Conservation (phyloP, 1,140 invertebrate species). For the Drosophila erecta region DNA sequence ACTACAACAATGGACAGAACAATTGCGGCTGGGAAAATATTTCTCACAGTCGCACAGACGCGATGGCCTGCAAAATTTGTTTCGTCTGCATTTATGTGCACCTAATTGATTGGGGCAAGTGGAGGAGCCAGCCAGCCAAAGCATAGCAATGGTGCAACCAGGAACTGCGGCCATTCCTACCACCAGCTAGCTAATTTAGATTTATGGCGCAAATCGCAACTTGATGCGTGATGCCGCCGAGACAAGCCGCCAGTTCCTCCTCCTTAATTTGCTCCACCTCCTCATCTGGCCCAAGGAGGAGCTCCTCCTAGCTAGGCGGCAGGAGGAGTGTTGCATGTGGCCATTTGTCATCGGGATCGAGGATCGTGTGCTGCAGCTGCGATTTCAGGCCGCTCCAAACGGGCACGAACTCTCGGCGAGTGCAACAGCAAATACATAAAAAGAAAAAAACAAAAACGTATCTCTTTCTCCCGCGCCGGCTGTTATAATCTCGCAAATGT, state of each 20-base stretch:
- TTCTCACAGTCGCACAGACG: constrained; percentile 63
- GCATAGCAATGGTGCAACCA: constrained; percentile 33
- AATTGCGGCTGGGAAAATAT: constrained; percentile 51
- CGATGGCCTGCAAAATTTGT: constrained; percentile 40
- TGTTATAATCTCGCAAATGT: constrained; percentile 55
- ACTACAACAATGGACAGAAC: constrained; percentile 40
- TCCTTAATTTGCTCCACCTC: constrained; percentile 42
- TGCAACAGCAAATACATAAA: not conserved
- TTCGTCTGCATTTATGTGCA: constrained; percentile 43
- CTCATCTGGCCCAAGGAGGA: constrained; percentile 28
- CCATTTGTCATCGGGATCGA: constrained; percentile 70
- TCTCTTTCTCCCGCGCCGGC: constrained; percentile 19
- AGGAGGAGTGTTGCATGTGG: constrained; percentile 59
- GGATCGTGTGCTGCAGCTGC: constrained; percentile 70
- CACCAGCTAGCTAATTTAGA: constrained; percentile 74
- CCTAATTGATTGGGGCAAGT: constrained; percentile 67
- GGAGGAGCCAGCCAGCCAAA: constrained; percentile 5
- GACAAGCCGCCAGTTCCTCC: constrained; percentile 28
- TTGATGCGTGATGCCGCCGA: constrained; percentile 69
- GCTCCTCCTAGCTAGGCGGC: too few relatives aligned
- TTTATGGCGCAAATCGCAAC: constrained; percentile 74
- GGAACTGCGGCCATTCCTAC: constrained; percentile 42
- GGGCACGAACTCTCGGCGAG: constrained; percentile 23
- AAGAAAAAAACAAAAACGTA: constrained; percentile 3
- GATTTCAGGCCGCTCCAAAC: constrained; percentile 46